phyloP scores from a whole-genome alignment of 1,140 invertebrate species.

The Diorhabda carinulata region DNA sequence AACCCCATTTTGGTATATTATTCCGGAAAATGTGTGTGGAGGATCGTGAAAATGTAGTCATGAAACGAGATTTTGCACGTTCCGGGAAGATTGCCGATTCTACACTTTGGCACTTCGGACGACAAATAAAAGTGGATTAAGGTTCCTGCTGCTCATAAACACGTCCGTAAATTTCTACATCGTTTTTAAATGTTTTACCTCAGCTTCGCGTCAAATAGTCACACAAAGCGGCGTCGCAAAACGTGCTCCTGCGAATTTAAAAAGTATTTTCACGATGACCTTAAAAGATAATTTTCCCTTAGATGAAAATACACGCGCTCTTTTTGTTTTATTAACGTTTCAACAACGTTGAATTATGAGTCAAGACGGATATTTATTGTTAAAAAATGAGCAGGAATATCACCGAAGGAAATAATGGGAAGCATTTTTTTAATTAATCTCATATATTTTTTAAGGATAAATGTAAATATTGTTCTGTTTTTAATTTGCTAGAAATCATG shows the following conservation, averaged over 20 bases:
- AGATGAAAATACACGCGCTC: no score
- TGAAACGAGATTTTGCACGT: constrained; percentile 15
- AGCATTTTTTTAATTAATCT: no score
- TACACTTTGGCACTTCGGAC: constrained; percentile 2
- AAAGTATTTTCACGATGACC: neutral
- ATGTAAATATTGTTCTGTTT: no score
- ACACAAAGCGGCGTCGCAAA: neutral
- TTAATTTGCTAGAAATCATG: no score
- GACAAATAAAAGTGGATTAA: constrained; percentile 16
- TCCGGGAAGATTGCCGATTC: constrained; percentile 11
- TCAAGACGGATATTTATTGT: no score
- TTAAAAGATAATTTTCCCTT: neutral
- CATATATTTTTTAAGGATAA: no score
- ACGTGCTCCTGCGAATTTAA: neutral
- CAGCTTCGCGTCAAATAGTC: constrained; percentile 1
- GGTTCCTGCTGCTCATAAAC: constrained; percentile 9
- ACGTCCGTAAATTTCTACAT: constrained; percentile 10
- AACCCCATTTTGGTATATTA: neutral
- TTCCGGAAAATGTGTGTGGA: constrained; percentile 1
- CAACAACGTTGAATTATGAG: no score
- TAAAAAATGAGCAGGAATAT: no score
- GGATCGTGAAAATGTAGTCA: constrained; percentile 10
- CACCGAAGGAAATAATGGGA: no score
- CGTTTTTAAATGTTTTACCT: constrained; percentile 9
- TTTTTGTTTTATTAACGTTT: no score